A percentile compares a stretch with the other conserved stretches of the same genome.
Conservation (phyloP, 2,888 invertebrate genomes). For the Cheilosia pagana region DNA sequence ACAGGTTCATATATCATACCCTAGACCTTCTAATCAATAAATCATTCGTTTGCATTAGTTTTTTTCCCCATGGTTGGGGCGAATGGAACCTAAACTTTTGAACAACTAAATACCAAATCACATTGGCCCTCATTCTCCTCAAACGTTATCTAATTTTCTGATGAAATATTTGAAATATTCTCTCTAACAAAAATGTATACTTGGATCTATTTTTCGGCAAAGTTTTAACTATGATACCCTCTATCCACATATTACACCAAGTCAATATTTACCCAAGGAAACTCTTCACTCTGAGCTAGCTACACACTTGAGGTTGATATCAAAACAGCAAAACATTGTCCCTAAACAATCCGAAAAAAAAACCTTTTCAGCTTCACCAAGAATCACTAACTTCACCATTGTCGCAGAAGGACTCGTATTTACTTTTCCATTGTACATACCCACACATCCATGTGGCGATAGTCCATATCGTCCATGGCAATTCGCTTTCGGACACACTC, state of each 20-base stretch:
- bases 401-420: background rate
- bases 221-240: too few relatives aligned
- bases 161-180: too few relatives aligned
- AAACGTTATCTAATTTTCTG: too few relatives aligned
- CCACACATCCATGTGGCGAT: background rate
- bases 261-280: background rate
- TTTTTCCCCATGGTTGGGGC: too few relatives aligned
- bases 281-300: background rate
- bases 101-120: too few relatives aligned
- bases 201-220: too few relatives aligned
- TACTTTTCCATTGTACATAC: background rate
- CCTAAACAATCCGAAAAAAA: background rate
- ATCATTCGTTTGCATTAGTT: too few relatives aligned
- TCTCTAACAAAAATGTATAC: too few relatives aligned
- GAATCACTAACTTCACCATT: background rate
- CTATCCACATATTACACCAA: background rate
- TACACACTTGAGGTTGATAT: background rate
- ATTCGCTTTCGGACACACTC: conserved; percentile 14
- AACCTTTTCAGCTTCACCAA: background rate
- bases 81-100: too few relatives aligned
- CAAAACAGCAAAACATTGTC: conserved; percentile 1
- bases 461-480: background rate
- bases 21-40: too few relatives aligned
- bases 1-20: too few relatives aligned
- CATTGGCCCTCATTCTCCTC: too few relatives aligned